Base-by-base conservation (phyloP, 2,113 vertebrate genomes). In the Cebidichthys violaceus region DNA sequence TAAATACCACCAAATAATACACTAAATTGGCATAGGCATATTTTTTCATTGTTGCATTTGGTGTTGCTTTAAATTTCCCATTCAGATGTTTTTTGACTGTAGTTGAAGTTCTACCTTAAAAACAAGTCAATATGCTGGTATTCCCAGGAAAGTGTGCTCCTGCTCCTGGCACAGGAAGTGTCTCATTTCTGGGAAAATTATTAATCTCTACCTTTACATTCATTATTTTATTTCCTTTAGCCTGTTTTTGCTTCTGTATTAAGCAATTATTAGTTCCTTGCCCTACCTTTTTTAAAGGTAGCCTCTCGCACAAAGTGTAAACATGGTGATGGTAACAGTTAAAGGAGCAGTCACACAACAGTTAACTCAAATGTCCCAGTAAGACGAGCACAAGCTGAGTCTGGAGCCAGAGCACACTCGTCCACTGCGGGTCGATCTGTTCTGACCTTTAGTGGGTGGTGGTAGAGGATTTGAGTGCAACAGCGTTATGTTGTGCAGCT, bases 401-500 rank as follows among this genome's bases (percentile, higher is more conserved):
- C 52, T 65, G 52, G 33, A 41, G 22, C 60, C 62, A 17, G 70
- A 79, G 45, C 89, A 76, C 67, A 83, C 80, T 4, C 70, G 79
- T 22, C 37, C 71, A 62, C 77, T 71, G 71, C 80, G 39, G 86
- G 75, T 88, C 57, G 17, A 80, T 83, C 11, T 27, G 18, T 9
- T 81, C 33, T 80, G 84, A 84, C 88, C 69, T 87, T 87, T 78
- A 57, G 79, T 88, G 77, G 86, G 86, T 20, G 37, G 73, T 2
- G 20, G 47, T 37, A 6, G 60, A 83, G 45, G 65, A 73, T 86
- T 75, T 77, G 54, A 75, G 41, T 85, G 65, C 70, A 76, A 22
- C 37, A 57, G 1, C 75, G 67, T 79, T 70, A 39, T 81, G 64
- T 55, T 78, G 15, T 70, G 33, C 76, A 72, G 61, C 43, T 60